Conservation (phyloP, 2,113 vertebrate genomes). For the Phaethornis superciliosus region DNA sequence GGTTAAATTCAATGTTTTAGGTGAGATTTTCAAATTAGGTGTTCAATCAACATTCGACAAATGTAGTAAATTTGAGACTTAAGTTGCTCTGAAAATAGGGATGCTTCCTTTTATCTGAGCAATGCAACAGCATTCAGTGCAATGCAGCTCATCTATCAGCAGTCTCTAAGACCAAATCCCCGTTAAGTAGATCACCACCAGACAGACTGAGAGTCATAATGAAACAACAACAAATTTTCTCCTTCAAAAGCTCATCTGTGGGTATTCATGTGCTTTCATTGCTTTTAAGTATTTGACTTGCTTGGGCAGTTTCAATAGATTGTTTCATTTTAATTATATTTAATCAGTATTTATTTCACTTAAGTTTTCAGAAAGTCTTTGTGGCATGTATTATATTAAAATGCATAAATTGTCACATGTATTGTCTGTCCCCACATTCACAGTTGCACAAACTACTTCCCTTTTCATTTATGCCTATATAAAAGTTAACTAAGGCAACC, state of each 20-base stretch:
- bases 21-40: neutral
- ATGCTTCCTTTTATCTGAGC: neutral
- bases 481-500: conserved; percentile 40
- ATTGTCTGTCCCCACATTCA: conserved; percentile 18
- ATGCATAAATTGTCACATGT: neutral
- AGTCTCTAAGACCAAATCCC: neutral
- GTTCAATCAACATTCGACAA: neutral
- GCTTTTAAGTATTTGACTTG: neutral
- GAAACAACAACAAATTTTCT: neutral
- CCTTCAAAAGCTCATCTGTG: neutral
- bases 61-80: neutral
- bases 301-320: neutral
- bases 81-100: neutral
- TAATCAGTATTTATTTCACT: neutral
- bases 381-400: neutral
- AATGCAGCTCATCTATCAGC: neutral
- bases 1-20: neutral
- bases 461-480: neutral
- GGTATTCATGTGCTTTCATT: neutral
- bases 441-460: conserved; percentile 32
- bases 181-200: neutral
- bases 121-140: neutral
- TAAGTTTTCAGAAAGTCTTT: neutral
- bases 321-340: neutral
- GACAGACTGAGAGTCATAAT: neutral